Conservation (phyloP, 2,113 vertebrate genomes). For the Barbus barbus region DNA sequence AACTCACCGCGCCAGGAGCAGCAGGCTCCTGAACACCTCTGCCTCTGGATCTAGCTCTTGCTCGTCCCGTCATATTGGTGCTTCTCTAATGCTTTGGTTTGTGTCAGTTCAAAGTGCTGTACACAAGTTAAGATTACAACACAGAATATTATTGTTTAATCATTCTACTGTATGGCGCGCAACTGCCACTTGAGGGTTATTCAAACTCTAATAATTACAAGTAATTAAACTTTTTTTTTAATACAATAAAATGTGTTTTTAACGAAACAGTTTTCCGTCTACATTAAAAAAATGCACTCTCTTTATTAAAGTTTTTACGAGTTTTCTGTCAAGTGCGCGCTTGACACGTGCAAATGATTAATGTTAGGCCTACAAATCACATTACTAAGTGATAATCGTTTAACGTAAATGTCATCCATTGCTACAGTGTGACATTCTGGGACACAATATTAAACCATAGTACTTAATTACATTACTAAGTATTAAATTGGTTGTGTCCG, state of each 20-base stretch:
- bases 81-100: too few species aligned
- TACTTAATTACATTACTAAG: background rate
- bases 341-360: background rate
- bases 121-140: too few species aligned
- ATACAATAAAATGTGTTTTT: too few species aligned
- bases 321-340: background rate
- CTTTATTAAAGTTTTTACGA: background rate
- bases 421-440: background rate
- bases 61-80: constrained; percentile 78
- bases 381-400: too few species aligned
- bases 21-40: constrained; percentile 74
- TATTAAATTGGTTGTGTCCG: background rate
- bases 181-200: background rate
- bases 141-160: too few species aligned
- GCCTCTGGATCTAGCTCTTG: constrained; percentile 81
- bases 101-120: too few species aligned
- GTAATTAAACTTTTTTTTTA: too few species aligned
- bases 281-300: background rate
- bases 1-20: constrained; percentile 73
- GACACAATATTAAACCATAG: background rate
- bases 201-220: background rate
- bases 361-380: too few species aligned
- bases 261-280: background rate
- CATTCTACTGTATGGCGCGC: too few species aligned
- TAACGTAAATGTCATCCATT: too few species aligned